phyloP scores from a whole-genome alignment of 2,113 vertebrate genomes.

The Choloepus hoffmanni region DNA sequence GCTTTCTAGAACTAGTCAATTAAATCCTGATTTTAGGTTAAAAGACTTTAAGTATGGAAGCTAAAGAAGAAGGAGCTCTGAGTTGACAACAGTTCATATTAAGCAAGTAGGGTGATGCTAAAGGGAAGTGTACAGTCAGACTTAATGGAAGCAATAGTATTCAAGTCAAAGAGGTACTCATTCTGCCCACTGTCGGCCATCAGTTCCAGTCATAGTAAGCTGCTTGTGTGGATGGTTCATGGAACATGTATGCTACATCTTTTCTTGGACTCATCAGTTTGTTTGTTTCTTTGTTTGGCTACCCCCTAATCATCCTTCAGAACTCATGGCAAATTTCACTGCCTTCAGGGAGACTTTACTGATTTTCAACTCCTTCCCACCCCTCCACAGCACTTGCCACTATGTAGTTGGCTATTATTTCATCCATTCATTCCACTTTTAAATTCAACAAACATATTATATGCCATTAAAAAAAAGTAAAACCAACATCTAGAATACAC shows the following conservation, averaged over 20 bases:
- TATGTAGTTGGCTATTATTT: neutral
- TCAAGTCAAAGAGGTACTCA: fast-evolving
- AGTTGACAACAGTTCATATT: neutral
- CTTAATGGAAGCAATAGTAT: neutral
- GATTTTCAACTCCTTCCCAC: neutral
- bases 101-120: neutral
- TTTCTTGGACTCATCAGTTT: neutral
- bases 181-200: fast-evolving
- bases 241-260: fast-evolving
- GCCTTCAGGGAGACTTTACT: neutral
- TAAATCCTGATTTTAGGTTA: slow-evolving; percentile 40
- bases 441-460: neutral
- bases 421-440: neutral
- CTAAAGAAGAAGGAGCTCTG: neutral
- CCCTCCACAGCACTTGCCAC: neutral
- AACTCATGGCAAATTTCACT: neutral
- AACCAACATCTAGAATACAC: too few species aligned
- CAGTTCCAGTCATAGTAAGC: neutral
- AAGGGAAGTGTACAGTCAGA: neutral
- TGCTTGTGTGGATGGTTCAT: neutral
- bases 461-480: too few species aligned
- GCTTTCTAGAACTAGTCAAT: neutral
- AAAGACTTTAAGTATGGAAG: too few species aligned
- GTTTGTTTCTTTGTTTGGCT: neutral
- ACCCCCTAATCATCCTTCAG: neutral